These are phyloP conservation scores for Parazoanthus darwini DNA, from an alignment of 92 coral and sea anemone species.

Conservation along the genomic window DNA sequence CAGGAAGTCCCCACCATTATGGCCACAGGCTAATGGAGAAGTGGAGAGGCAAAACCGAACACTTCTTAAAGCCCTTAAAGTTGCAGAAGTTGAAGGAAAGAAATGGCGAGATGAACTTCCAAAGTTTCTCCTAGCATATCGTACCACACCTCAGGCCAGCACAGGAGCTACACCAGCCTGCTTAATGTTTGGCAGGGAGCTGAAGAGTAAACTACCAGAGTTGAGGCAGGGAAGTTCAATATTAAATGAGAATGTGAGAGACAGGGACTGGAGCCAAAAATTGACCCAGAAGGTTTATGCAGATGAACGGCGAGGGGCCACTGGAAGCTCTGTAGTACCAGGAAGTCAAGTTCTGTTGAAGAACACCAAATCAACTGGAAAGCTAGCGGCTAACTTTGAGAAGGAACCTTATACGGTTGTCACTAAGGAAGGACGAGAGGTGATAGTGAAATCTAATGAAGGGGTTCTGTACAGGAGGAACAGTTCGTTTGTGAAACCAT, in stretches of 20 bases:
- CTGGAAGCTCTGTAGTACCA: neutral
- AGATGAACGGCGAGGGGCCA: conserved; percentile 40
- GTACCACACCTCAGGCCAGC: conserved; percentile 45
- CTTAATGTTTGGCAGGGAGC: conserved; percentile 53
- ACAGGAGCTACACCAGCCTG: conserved; percentile 50
- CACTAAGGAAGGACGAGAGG: conserved; percentile 17
- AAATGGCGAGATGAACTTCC: conserved; percentile 10
- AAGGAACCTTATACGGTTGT: conserved; percentile 42
- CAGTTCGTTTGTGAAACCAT: conserved; percentile 60
- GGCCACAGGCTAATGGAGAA: no score
- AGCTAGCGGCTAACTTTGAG: conserved; percentile 29
- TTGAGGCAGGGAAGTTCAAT: conserved; percentile 23
- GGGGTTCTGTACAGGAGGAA: conserved; percentile 40
- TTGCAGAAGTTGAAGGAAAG: no score
- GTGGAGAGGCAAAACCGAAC: no score
- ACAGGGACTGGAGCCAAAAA: conserved; percentile 53
- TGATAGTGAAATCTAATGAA: conserved; percentile 20
- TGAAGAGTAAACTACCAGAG: conserved; percentile 55
- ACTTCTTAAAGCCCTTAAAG: no score
- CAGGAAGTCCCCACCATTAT: conserved; percentile 5
- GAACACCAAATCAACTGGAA: conserved; percentile 46
- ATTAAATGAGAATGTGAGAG: conserved; percentile 35
- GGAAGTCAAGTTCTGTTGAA: conserved; percentile 28
- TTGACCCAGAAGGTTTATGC: conserved; percentile 43
- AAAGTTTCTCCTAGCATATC: conserved; percentile 48